Conservation (phyloP, 2,888 invertebrate species). For the Hecatera dysodea region DNA sequence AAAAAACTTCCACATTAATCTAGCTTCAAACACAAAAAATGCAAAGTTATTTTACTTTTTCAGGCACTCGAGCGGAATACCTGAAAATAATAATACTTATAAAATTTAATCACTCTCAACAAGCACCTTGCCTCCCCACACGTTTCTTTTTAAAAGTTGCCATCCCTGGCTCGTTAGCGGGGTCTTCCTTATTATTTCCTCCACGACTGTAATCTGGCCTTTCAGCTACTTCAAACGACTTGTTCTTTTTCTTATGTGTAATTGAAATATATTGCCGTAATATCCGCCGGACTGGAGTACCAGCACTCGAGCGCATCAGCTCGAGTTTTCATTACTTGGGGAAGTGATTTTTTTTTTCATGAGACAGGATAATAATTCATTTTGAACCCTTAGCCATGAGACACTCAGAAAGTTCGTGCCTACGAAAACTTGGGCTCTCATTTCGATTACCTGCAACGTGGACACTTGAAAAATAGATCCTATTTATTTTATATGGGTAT, state of each 20-base stretch:
- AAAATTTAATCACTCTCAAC: constrained; percentile 80
- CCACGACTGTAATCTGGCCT: constrained; percentile 88
- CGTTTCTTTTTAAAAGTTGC: constrained; percentile 85
- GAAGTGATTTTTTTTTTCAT: constrained; percentile 88
- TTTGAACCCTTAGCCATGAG: constrained; percentile 81
- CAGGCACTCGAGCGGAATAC: constrained; percentile 47
- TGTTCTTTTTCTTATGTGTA: constrained; percentile 91
- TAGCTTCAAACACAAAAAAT: constrained; percentile 33
- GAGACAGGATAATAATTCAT: constrained; percentile 89
- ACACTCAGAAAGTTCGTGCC: constrained; percentile 81
- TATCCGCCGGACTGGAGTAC: constrained; percentile 88
- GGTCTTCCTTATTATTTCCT: constrained; percentile 88
- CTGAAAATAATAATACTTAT: constrained; percentile 69
- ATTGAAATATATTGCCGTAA: constrained; percentile 91
- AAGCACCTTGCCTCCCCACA: constrained; percentile 78
- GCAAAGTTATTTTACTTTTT: constrained; percentile 50
- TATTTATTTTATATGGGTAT: constrained; percentile 33
- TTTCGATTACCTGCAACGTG: constrained; percentile 64
- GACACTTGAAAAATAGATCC: constrained; percentile 47
- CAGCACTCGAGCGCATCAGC: constrained; percentile 88
- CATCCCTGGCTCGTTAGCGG: constrained; percentile 86
- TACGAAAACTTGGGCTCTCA: constrained; percentile 73
- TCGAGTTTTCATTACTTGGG: constrained; percentile 89
- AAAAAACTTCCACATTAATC: constrained; percentile 20
- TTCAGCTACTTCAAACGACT: constrained; percentile 90